A percentile compares a stretch with the other conserved stretches of the same genome.
Evolutionary conservation across 1,140 invertebrate species (phyloP).

Genomic region (Drosophila persimilis): DNA sequence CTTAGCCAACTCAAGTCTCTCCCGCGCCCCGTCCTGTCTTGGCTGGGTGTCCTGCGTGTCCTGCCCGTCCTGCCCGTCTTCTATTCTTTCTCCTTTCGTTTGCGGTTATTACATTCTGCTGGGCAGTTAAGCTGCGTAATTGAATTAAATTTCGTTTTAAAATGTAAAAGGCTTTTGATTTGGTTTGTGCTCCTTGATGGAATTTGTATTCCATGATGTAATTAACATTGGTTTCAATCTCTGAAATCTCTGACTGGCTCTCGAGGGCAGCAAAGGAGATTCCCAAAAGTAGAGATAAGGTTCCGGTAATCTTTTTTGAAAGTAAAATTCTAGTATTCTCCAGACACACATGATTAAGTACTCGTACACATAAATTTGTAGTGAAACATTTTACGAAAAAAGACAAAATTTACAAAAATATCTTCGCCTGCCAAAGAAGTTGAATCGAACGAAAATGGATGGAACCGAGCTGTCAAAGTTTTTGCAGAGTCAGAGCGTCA

Average conservation of each 20-base stretch:
- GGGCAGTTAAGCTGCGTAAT: constrained; percentile 71
- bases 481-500: constrained; percentile 10
- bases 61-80: not conserved
- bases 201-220: constrained; percentile 41
- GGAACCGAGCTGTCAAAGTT: not conserved
- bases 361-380: constrained; percentile 12
- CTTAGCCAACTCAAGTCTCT: constrained; percentile 24
- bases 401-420: not conserved
- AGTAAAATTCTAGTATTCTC: not conserved
- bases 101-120: constrained; percentile 68
- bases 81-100: constrained; percentile 16
- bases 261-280: not conserved
- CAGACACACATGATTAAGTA: not conserved
- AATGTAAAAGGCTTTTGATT: constrained; percentile 65
- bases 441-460: constrained; percentile 10
- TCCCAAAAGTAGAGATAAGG: constrained; percentile 3
- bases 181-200: constrained; percentile 31
- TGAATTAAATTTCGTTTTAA: constrained; percentile 72
- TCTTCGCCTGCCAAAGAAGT: not conserved
- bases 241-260: constrained; percentile 1
- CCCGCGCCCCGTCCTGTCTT: not conserved
- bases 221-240: constrained; percentile 61
- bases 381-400: not conserved
- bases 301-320: not conserved
- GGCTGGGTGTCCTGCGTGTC: not conserved